phyloP scores from a whole-genome alignment of 2,797 vertebrate genomes.

The Babyrousa celebensis region DNA sequence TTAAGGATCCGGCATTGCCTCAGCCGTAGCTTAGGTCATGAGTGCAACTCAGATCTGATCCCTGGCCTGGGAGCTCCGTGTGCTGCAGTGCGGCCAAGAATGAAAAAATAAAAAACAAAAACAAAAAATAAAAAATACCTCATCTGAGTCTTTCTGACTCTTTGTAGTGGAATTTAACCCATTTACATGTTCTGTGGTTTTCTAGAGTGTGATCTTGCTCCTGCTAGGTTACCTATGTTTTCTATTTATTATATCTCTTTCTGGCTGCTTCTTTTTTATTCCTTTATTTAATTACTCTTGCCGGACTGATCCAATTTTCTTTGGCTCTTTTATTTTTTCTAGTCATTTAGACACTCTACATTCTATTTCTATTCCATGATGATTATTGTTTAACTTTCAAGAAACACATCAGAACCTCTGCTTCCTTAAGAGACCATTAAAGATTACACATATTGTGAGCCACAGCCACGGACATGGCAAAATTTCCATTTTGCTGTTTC shows the following conservation, averaged over 20 bases:
- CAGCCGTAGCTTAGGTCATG: too few relatives aligned
- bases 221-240: slow-evolving; percentile 9
- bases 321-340: slow-evolving; percentile 47
- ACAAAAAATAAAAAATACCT: too few relatives aligned
- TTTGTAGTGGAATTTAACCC: slow-evolving; percentile 57
- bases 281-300: neutral
- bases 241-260: slow-evolving; percentile 36
- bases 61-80: too few relatives aligned
- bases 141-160: neutral
- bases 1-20: too few relatives aligned
- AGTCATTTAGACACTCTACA: slow-evolving; percentile 8
- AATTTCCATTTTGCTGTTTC: neutral
- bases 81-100: too few relatives aligned
- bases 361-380: slow-evolving; percentile 25
- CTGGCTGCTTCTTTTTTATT: slow-evolving; percentile 22
- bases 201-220: neutral
- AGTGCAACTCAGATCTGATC: too few relatives aligned
- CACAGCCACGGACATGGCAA: neutral
- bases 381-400: slow-evolving; percentile 15
- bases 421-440: slow-evolving; percentile 9
- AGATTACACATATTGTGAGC: neutral
- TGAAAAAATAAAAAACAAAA: too few relatives aligned
- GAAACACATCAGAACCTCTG: neutral
- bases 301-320: neutral
- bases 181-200: slow-evolving; percentile 55